Conservation (phyloP, 2,113 vertebrate species). For the Neopipo cinnamomea region DNA sequence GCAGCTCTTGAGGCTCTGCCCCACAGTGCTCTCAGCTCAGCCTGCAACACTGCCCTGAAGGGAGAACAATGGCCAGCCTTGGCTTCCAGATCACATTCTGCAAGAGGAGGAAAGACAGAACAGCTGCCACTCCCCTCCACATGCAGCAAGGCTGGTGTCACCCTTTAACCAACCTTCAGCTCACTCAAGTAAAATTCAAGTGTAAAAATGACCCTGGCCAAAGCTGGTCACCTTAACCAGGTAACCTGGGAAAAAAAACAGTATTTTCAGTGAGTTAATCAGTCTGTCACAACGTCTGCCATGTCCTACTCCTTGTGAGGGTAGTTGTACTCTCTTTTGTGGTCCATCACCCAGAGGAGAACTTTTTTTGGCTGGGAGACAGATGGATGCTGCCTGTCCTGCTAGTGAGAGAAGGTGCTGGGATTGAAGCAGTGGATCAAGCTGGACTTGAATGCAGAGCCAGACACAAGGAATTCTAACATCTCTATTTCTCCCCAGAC, state of each 20-base stretch:
- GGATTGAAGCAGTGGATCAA: not conserved
- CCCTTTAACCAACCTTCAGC: not conserved
- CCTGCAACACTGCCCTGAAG: not conserved
- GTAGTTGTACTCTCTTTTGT: too few relatives aligned
- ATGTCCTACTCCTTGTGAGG: not conserved
- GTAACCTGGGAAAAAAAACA: not conserved
- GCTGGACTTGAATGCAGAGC: not conserved
- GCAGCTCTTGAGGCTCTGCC: not conserved
- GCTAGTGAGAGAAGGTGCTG: not conserved
- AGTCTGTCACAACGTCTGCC: not conserved
- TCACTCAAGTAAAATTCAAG: not conserved
- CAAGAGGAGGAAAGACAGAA: not conserved
- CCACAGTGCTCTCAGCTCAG: not conserved
- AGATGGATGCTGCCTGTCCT: not conserved
- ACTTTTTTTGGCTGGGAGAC: not conserved
- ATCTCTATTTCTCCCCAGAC: not conserved
- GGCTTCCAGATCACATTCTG: not conserved
- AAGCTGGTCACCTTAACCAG: not conserved
- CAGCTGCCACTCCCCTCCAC: not conserved
- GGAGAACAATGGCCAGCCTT: rapidly evolving
- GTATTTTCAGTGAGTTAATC: not conserved
- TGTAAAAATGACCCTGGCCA: not conserved
- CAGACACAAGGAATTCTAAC: not conserved
- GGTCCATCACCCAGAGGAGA: not conserved
- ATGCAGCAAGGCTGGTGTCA: not conserved